Base-by-base conservation (phyloP, 92 coral and sea anemone species). In the Meandrina meandrites region DNA sequence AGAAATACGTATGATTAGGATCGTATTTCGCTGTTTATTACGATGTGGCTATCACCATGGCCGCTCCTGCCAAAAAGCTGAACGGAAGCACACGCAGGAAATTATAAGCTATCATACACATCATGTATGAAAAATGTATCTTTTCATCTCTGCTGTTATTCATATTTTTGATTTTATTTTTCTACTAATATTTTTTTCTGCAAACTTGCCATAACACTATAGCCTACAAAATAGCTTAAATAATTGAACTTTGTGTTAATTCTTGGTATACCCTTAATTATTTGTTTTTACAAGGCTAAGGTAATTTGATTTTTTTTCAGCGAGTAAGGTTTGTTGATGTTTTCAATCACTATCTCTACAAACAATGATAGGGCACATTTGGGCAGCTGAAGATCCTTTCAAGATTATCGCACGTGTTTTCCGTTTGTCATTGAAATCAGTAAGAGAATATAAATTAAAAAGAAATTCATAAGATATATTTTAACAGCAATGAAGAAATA, bases 111-210 rank as follows among this genome's bases (percentile, higher is more conserved):
- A 73, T 73, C 78, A 37, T 19, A 9, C 30, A 51, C 78, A 73
- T 73, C 78, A 36, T 73, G 78, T 27, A 73, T 73, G 48, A 17
- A 73, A 66, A 34, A 37, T 73, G 48, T 73, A 73, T 73, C 78
- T 18, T 21, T 19, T 73, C 51, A 37, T 73, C 78, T 73, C 24
- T 16, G 19, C 19, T 18, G 51, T 36, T 35, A 40, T 17, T 73
- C 37, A 35, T 37, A 73, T 73, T 34, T 35, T 36, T 19, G 6
- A 37, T 9, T 37, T 48, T 12, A 48, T 48, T 48, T 40, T 48
- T 48, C 53, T 18, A 22, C 6, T 36, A 18, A 35, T 21, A 73
- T 28, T 19, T 27, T 28, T 66, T 66, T 27, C 71, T 27, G 32
- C 71, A 14, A 28, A 66, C 15, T 66, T 27, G 17, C 31, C 68